Evolutionary conservation across 2,797 vertebrate genomes (phyloP), one percentile per base, ranked within the genome.

Genomic region (Scolopax bukidnonensis): DNA sequence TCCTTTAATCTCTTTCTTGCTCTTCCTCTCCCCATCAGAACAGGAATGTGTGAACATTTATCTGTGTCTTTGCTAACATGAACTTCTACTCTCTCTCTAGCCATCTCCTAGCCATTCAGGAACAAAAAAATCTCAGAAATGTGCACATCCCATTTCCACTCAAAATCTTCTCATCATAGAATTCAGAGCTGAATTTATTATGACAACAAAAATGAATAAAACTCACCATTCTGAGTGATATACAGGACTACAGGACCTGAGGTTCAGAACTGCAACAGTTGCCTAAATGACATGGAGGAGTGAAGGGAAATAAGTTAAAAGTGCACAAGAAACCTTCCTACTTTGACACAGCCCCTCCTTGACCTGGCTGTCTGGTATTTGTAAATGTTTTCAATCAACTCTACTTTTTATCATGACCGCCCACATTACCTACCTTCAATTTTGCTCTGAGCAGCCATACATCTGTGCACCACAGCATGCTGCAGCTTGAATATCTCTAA

Each of bases 311-410:
- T 43, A 88, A 82, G 27, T 50, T 84, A 68, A 84, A 94, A 94
- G 17, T 14, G 12, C 74, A 48, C 38, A 79, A 78, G 51, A 69
- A 90, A 80, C 43, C 23, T 84, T 45, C 73, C 36, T 61, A 12
- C 87, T 91, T 79, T 73, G 59, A 12, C 61, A 87, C 43, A 95
- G 56, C 73, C 73, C 59, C 74, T 95, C 70, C 83, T 93, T 93
- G 94, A 95, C 91, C 93, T 63, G 10, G 18, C 64, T 59, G 73
- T 82, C 96, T 94, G 85, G 69, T 77, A 87, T 88, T 95, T 82
- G 89, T 91, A 93, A 89, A 88, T 91, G 94, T 93, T 96, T 97
- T 94, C 87, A 93, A 87, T 91, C 92, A 94, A 40, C 77, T 89
- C 84, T 74, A 79, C n/a, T 84, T 94, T 93, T 87, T 86, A 91